Evolutionary conservation across 2,888 invertebrate genomes (phyloP), one percentile per base, ranked within the genome.

Genomic region (Trichopria drosophilae): DNA sequence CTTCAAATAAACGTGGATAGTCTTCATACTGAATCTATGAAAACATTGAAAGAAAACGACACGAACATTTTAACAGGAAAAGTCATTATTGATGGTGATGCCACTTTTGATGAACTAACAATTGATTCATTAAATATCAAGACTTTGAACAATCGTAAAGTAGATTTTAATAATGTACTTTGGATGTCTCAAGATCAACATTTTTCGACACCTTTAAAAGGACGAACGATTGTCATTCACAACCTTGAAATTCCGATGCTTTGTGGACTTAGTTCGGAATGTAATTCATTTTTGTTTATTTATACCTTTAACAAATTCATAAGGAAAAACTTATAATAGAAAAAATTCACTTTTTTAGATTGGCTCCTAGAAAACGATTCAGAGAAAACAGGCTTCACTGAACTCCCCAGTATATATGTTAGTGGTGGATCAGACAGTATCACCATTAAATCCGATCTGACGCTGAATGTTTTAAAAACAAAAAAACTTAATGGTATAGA

Each of bases 211-310:
- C 45, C 59, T 0, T 46, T 72, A 13, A 15, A 18, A n/a, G 64
- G 52, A 15, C 45, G 57, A 36, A 47, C 44, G 23, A 39, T 71
- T 10, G 46, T 34, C 3, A 49, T 68, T 4, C 37, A 64, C 1
- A 23, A 67, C 20, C 47, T 72, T 19, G 48, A 63, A 53, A 56
- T 70, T 6, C 59, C 66, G 13, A 58, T 62, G 6, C 48, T 70
- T 19, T 73, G 72, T 26, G 70, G 69, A 35, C 59, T 72, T 45
- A 58, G 67, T 5, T 48, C 43, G 13, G 36, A 62, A 23, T 57
- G 72, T 72, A 55, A 62, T n/a, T n/a, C n/a, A 61, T 51, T 43
- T 18, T 6, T 7, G 48, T 42, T 40, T 24, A 43, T 18, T 34
- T 26, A 22, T 16, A 32, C 7, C 34, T 26, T 37, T 9, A 12